These are phyloP conservation scores for Athene cunicularia DNA, from an alignment of 2,113 vertebrate species.

Conservation along the genomic window DNA sequence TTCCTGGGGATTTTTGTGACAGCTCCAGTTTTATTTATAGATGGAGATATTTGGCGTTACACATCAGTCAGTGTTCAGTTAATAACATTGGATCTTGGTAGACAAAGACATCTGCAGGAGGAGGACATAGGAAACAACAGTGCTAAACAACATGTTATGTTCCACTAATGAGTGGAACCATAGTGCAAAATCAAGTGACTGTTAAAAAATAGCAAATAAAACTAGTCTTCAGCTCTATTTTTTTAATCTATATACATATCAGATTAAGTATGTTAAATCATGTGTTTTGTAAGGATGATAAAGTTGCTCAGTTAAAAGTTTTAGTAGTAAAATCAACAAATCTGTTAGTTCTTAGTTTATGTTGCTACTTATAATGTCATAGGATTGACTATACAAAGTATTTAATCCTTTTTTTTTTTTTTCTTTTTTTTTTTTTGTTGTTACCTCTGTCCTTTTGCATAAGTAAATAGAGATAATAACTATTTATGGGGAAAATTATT, in stretches of 20 bases:
- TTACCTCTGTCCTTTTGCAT: not conserved
- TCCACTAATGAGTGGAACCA: not conserved
- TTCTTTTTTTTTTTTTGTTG: not conserved
- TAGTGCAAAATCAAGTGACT: not conserved
- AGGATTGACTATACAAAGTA: not conserved
- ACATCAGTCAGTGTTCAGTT: not conserved
- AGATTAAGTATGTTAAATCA: not conserved
- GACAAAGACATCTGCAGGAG: not conserved
- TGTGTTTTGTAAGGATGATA: not conserved
- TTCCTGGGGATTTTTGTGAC: not conserved
- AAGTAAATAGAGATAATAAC: not conserved
- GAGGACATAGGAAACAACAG: not conserved
- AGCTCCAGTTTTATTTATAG: not conserved
- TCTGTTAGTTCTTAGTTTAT: not conserved
- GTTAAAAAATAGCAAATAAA: slow-evolving; percentile 2
- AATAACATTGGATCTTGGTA: not conserved
- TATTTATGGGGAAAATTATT: not conserved
- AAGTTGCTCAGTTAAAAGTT: slow-evolving; percentile 19
- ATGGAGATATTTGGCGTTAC: not conserved
- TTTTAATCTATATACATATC: not conserved
- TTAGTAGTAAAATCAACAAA: not conserved
- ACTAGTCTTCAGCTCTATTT: not conserved
- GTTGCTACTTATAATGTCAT: not conserved
- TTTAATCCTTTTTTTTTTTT: not conserved
- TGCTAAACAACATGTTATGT: not conserved